phyloP scores from a whole-genome alignment of 2,797 vertebrate species.

The Picus viridis region DNA sequence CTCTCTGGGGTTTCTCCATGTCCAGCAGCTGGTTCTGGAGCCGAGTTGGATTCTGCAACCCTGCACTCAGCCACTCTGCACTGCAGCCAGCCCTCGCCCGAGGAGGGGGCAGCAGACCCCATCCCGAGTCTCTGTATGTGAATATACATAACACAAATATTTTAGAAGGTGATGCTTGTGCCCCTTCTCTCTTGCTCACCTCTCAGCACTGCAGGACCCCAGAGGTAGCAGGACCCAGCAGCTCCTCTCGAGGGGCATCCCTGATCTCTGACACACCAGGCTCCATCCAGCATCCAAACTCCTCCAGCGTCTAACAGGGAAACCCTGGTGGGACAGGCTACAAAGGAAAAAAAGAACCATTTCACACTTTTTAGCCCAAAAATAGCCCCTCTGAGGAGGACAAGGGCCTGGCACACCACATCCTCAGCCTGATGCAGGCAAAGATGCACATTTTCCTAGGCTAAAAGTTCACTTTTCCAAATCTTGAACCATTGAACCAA shows the following conservation, averaged over 20 bases:
- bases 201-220: background rate
- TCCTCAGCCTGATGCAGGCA: accelerated
- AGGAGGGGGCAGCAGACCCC: background rate
- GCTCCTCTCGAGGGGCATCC: background rate
- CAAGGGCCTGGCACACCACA: accelerated
- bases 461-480: background rate
- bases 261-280: background rate
- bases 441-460: background rate
- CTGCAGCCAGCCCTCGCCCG: accelerated
- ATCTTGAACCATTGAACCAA: accelerated
- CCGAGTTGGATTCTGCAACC: accelerated
- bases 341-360: background rate
- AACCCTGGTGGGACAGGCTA: background rate
- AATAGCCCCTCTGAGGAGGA: background rate
- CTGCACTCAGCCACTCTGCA: background rate
- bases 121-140: accelerated
- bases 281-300: background rate
- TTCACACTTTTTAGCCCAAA: background rate
- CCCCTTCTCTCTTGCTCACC: background rate
- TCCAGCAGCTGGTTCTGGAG: background rate
- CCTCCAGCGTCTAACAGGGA: background rate
- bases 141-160: background rate
- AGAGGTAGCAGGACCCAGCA: background rate
- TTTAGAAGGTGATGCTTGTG: accelerated
- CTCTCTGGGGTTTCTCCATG: accelerated